These are phyloP conservation scores for Apomyelois bistriatella DNA, from an alignment of 2,888 invertebrate genomes.

Conservation along the genomic window DNA sequence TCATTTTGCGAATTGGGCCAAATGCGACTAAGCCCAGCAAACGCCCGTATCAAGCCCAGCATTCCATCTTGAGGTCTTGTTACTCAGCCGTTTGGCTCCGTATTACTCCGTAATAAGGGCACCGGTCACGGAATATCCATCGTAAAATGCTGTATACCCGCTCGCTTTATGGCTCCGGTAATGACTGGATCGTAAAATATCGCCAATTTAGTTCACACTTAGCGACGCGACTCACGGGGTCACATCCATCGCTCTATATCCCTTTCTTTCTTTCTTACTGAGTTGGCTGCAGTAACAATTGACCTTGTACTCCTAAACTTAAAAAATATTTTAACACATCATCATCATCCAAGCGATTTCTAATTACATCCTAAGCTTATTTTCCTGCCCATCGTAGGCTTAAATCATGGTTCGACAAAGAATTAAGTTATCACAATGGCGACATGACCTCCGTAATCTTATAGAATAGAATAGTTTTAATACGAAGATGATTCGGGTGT, in stretches of 20 bases:
- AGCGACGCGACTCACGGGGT: constrained; percentile 37
- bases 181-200: constrained; percentile 71
- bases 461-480: too few species aligned
- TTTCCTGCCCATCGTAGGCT: too few species aligned
- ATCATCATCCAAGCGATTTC: too few species aligned
- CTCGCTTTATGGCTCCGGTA: constrained; percentile 61
- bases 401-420: too few species aligned
- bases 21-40: neutral
- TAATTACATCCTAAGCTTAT: too few species aligned
- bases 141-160: constrained; percentile 60
- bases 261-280: neutral
- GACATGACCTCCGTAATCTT: too few species aligned
- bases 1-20: too few species aligned
- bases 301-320: too few species aligned
- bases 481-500: too few species aligned
- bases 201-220: constrained; percentile 72
- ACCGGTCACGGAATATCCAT: constrained; percentile 59
- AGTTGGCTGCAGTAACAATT: too few species aligned
- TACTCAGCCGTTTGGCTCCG: constrained; percentile 33
- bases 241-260: neutral
- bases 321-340: too few species aligned
- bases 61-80: constrained; percentile 21
- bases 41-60: neutral
- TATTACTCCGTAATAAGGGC: constrained; percentile 44
- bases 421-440: too few species aligned